Evolutionary conservation across 53 echinoderm and acorn worm genomes (phyloP).

Genomic region (Zoroaster sp.): DNA sequence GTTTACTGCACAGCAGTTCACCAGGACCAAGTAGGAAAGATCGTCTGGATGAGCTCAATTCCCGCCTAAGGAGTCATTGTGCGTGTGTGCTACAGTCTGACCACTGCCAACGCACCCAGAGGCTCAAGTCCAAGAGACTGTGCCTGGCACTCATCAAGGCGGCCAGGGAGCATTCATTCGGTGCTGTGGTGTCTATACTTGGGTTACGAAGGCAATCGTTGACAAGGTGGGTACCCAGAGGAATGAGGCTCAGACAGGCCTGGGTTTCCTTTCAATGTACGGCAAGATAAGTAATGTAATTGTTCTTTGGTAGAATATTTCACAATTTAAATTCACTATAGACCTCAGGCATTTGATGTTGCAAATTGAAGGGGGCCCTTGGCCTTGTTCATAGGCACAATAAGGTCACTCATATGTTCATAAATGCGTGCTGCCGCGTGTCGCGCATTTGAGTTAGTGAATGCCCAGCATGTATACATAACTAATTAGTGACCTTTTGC

Average conservation of each 20-base stretch:
- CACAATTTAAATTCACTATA: no score
- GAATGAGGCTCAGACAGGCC: neutral
- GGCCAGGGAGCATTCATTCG: constrained; percentile 90
- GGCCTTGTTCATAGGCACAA: no score
- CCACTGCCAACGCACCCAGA: constrained; percentile 58
- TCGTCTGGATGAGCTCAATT: constrained; percentile 67
- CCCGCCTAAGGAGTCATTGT: constrained; percentile 57
- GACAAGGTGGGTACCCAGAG: constrained; percentile 63
- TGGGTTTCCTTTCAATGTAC: neutral
- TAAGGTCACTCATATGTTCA: no score
- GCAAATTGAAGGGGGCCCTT: no score
- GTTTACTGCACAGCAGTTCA: neutral
- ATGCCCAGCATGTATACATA: no score
- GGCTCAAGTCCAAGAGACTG: constrained; percentile 60
- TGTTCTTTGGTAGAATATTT: no score
- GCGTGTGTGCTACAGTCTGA: constrained; percentile 61
- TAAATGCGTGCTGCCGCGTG: no score
- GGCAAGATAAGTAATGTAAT: no score
- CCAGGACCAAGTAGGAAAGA: constrained; percentile 34
- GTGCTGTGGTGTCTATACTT: constrained; percentile 81
- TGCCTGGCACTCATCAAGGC: constrained; percentile 79
- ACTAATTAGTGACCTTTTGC: no score
- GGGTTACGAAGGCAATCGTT: constrained; percentile 62
- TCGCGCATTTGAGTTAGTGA: no score
- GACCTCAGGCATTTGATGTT: no score